These are phyloP conservation scores for Gasterosteus aculeatus DNA, from an alignment of 2,113 vertebrate genomes.

Conservation along the genomic window DNA sequence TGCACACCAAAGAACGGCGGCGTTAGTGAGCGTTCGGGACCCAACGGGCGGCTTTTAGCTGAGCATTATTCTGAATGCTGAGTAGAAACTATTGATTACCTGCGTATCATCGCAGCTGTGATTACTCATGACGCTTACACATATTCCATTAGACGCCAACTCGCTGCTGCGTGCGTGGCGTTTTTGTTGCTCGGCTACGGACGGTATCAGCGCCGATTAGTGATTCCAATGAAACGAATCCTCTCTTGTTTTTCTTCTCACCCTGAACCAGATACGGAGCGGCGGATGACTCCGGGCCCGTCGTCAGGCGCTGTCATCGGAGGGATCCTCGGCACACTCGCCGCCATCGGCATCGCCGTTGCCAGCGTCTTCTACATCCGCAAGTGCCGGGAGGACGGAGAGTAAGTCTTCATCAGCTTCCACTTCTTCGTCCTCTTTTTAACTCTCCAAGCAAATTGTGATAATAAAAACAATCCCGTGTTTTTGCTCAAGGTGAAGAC, in stretches of 20 bases:
- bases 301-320: conserved; percentile 84
- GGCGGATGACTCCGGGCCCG: conserved; percentile 44
- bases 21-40: neutral
- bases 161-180: neutral
- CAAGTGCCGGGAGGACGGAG: conserved; percentile 75
- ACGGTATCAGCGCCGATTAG: neutral
- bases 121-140: neutral
- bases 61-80: neutral
- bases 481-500: too few relatives aligned
- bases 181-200: neutral
- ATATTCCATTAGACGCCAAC: neutral
- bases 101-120: neutral
- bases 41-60: neutral
- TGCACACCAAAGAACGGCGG: conserved; percentile 8
- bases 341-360: conserved; percentile 73
- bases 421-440: conserved; percentile 22
- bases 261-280: conserved; percentile 68
- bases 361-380: conserved; percentile 78
- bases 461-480: too few relatives aligned
- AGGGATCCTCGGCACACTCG: conserved; percentile 82
- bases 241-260: neutral
- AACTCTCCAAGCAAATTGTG: conserved; percentile 26
- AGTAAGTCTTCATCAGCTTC: conserved; percentile 78
- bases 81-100: conserved; percentile 18
- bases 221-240: neutral